Conservation (phyloP, 37 sponge, comb jelly and placozoan genomes). For the Cliona cf. orientalis region DNA sequence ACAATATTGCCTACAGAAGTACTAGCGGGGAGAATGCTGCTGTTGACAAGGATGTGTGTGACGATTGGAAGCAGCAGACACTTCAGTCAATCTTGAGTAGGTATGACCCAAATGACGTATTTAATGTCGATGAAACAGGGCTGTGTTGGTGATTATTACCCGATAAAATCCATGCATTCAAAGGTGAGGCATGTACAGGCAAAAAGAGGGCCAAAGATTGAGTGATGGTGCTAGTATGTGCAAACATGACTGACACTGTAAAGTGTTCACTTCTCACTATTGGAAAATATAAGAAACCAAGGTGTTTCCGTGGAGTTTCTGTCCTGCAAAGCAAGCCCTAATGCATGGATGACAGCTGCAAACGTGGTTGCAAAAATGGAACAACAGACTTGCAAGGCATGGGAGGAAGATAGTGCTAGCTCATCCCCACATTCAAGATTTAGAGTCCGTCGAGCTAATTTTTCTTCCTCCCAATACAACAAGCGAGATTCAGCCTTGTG, state of each 20-base stretch:
- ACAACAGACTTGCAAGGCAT: neutral
- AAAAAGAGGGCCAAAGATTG: conserved; percentile 21
- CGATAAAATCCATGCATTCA: conserved; percentile 25
- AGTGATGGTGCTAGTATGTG: conserved; percentile 50
- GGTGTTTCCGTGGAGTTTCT: too few relatives aligned
- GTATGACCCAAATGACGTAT: conserved; percentile 20
- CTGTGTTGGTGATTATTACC: conserved; percentile 17
- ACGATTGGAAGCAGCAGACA: neutral
- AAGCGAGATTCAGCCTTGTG: conserved; percentile 34
- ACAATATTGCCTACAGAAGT: neutral
- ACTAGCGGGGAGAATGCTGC: conserved; percentile 3
- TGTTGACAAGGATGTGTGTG: neutral
- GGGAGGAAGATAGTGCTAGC: conserved; percentile 19
- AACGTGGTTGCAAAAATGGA: conserved; percentile 17
- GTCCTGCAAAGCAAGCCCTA: conserved; percentile 28
- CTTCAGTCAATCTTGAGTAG: neutral
- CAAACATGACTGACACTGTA: conserved; percentile 44
- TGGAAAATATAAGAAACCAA: conserved; percentile 5
- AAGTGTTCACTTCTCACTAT: neutral
- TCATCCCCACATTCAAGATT: conserved; percentile 6
- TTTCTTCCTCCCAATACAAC: conserved; percentile 46
- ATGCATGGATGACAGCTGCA: conserved; percentile 50
- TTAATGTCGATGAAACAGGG: conserved; percentile 44
- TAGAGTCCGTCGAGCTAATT: neutral
- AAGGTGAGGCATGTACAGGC: conserved; percentile 39